Evolutionary conservation across 2,888 invertebrate genomes (phyloP).

Genomic region (Panopea generosa): DNA sequence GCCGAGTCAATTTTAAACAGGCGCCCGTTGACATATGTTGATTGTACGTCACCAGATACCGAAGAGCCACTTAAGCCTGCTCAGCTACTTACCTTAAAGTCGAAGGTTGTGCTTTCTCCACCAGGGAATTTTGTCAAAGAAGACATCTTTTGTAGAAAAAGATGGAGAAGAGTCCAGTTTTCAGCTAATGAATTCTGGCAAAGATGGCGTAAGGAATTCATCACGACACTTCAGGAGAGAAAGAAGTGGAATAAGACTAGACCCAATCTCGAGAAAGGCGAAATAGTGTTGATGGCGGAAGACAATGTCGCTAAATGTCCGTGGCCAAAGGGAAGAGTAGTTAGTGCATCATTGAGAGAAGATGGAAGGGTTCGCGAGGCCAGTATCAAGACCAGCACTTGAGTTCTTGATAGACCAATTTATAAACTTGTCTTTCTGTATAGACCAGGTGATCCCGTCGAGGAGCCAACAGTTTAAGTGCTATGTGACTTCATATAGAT

Average conservation of each 20-base stretch:
- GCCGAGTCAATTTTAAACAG: constrained; percentile 32
- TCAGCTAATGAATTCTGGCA: constrained; percentile 32
- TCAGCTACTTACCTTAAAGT: constrained; percentile 37
- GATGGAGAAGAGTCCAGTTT: constrained; percentile 34
- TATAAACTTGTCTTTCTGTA: too few relatives aligned
- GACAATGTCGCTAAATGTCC: constrained; percentile 9
- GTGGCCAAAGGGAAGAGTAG: constrained; percentile 45
- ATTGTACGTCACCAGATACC: constrained; percentile 15
- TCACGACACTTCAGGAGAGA: neutral
- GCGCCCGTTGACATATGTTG: constrained; percentile 35
- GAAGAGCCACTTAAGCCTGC: constrained; percentile 42
- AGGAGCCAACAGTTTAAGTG: too few relatives aligned
- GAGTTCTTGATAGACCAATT: too few relatives aligned
- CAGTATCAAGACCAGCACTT: too few relatives aligned
- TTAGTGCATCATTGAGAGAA: constrained; percentile 21
- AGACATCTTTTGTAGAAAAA: constrained; percentile 25
- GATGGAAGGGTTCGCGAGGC: constrained; percentile 50
- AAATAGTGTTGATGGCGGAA: constrained; percentile 34
- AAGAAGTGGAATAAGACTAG: constrained; percentile 32
- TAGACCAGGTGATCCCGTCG: too few relatives aligned
- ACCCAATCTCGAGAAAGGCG: constrained; percentile 19
- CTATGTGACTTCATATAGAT: too few relatives aligned
- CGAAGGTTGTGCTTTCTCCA: constrained; percentile 31
- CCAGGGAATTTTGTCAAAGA: constrained; percentile 44
- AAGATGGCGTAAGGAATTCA: constrained; percentile 25